Conservation (phyloP, 2,888 invertebrate genomes). For the Acleris holmiana region DNA sequence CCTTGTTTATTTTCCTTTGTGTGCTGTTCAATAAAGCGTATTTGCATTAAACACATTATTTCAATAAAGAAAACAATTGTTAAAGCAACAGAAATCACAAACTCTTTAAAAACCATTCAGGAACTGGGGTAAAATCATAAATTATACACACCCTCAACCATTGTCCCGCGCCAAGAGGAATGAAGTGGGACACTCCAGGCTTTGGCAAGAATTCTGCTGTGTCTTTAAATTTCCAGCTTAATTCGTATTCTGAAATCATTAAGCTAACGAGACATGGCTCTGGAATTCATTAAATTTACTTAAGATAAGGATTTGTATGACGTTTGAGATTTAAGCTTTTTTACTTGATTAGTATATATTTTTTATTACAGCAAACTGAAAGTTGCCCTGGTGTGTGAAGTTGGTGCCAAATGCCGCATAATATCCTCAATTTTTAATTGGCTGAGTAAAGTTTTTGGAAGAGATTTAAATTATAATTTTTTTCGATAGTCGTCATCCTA, state of each 20-base stretch:
- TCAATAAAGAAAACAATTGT: background rate
- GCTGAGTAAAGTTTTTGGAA: too few relatives aligned
- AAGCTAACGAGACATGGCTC: conserved; percentile 64
- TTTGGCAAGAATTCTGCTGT: conserved; percentile 79
- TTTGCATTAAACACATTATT: too few relatives aligned
- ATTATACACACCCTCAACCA: conserved; percentile 51
- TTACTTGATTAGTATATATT: too few relatives aligned
- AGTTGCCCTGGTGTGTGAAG: too few relatives aligned
- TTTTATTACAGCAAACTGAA: too few relatives aligned
- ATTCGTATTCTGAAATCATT: conserved; percentile 74
- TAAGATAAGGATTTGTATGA: conserved; percentile 37
- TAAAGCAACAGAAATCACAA: background rate
- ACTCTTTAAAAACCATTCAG: conserved; percentile 19
- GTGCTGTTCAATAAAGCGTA: too few relatives aligned
- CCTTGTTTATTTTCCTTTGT: too few relatives aligned
- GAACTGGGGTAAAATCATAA: conserved; percentile 55
- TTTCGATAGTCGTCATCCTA: too few relatives aligned
- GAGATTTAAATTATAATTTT: too few relatives aligned
- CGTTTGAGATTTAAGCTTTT: too few relatives aligned
- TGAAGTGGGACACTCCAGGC: conserved; percentile 61
- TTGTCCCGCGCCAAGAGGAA: conserved; percentile 49
- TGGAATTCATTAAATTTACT: conserved; percentile 43
- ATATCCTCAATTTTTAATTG: too few relatives aligned
- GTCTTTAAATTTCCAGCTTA: conserved; percentile 78
- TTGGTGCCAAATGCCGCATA: too few relatives aligned